Evolutionary conservation across 2,113 vertebrate genomes (phyloP).

Genomic region (Zosterops pallidus): DNA sequence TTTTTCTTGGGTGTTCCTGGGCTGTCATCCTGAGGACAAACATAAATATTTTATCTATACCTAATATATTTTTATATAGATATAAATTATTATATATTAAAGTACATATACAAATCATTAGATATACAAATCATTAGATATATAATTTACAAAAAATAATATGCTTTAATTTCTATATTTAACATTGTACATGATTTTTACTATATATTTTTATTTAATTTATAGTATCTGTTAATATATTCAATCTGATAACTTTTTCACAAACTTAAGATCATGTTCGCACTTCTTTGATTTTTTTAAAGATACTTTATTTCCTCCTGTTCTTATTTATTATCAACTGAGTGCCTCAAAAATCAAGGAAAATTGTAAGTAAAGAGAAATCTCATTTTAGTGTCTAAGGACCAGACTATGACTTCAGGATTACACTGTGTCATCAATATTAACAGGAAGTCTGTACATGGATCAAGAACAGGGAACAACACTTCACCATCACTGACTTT

Average conservation of each 20-base stretch:
- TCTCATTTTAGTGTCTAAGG: neutral
- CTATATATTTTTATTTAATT: rapidly evolving
- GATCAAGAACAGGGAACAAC: neutral
- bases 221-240: neutral
- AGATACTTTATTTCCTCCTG: neutral
- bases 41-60: neutral
- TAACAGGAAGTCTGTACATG: neutral
- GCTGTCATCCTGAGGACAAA: constrained; percentile 85
- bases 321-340: neutral
- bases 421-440: neutral
- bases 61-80: neutral
- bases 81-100: neutral
- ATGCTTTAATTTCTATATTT: neutral
- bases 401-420: neutral
- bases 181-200: neutral
- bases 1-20: constrained; percentile 97
- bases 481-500: neutral
- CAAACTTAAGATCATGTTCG: neutral
- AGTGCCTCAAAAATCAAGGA: neutral
- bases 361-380: neutral
- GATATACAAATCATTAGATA: neutral
- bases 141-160: neutral
- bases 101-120: neutral
- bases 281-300: neutral
- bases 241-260: neutral